Base-by-base conservation (phyloP, 2,888 invertebrate genomes). In the Orthosia cruda region DNA sequence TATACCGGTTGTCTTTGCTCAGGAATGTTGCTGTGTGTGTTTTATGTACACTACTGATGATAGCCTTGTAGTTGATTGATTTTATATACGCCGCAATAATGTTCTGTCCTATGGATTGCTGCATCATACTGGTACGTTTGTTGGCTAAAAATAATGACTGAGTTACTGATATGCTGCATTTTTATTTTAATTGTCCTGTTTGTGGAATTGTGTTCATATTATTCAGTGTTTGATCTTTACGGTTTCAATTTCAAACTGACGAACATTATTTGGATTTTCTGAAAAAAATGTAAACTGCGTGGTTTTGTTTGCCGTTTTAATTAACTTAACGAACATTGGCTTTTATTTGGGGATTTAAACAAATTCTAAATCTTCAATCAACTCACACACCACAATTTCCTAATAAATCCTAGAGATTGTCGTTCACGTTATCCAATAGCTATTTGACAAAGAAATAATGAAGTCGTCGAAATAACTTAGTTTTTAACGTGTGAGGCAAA, bases 401-500 rank as follows among this genome's bases (percentile, higher is more conserved):
- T 11, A 59, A 74, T 66, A 73, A 70, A 23, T 3, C 16, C 1
- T 16, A 47, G 0, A 73, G 68, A 85, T 74, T 71, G 77, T 73
- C 69, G 62, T 77, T 71, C 52, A 57, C 23, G 49, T 80, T 74
- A 84, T 72, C 54, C 80, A 84, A 76, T 61, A 71, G 18, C 72
- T 71, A 71, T 79, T 70, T 87, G 84, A 84, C 86, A 83, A 81
- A 80, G 64, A 67, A 77, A 67, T 15, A 85, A 85, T 84, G 75
- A 78, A 87, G 72, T 81, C 73, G 77, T 82, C 78, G 69, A 82
- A 87, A 81, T 69, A 63, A 69, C 64, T 61, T 57, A 71, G 68
- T 85, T 83, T 87, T 84, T 83, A 76, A 74, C 58, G 67, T 67
- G 62, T 88, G 82, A 81, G 40, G 87, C 80, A 84, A 88, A 85